Conservation (phyloP, 2,113 vertebrate species). For the Pipa parva region DNA sequence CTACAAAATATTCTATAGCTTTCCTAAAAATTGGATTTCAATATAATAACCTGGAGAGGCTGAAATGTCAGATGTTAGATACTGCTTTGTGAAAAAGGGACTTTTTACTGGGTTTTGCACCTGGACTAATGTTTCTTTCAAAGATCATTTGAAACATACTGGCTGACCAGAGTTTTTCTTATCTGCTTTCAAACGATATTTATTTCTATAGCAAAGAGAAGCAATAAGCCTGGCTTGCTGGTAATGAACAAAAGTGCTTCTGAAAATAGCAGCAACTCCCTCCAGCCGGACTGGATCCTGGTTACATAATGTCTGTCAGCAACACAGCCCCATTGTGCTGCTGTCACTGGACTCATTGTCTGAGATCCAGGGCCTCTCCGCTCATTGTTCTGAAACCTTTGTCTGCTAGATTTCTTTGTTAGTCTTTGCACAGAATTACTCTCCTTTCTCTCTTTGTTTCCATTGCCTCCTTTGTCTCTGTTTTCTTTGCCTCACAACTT, state of each 20-base stretch:
- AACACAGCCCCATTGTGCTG: constrained; percentile 94
- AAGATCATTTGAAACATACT: constrained; percentile 17
- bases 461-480: constrained; percentile 74
- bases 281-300: constrained; percentile 35
- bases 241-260: constrained; percentile 89
- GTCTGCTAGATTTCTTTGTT: constrained; percentile 87
- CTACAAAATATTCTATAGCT: no score
- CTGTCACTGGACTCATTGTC: constrained; percentile 99
- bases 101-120: no score
- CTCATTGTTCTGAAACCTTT: constrained; percentile 97
- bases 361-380: constrained; percentile 87
- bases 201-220: constrained; percentile 26
- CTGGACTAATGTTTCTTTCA: neutral
- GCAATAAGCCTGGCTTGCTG: constrained; percentile 49
- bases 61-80: no score
- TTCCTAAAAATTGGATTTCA: no score
- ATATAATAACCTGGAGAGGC: no score
- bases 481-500: constrained; percentile 1
- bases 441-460: constrained; percentile 92
- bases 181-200: constrained; percentile 8
- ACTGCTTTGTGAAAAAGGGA: no score
- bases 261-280: constrained; percentile 86
- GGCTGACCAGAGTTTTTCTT: constrained; percentile 22
- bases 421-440: constrained; percentile 88
- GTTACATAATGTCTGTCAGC: constrained; percentile 99